Conservation (phyloP, 2,888 invertebrate genomes). For the Cephonodes hylas region DNA sequence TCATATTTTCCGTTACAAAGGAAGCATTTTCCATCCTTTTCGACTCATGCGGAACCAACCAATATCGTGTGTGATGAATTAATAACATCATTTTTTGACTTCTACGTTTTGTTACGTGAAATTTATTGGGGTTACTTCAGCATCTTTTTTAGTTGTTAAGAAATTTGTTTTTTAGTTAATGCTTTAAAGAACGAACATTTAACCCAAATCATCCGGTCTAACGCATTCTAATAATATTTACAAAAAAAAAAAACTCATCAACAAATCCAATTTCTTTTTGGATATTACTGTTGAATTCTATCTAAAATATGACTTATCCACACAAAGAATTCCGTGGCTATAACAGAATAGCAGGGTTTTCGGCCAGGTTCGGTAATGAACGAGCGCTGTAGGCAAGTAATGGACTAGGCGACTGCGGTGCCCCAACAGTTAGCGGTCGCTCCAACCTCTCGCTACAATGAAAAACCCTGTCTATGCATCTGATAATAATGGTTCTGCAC, state of each 20-base stretch:
- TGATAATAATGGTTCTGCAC: background rate
- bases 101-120: no score
- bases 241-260: no score
- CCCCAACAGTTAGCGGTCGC: conserved; percentile 38
- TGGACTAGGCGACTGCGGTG: conserved; percentile 41
- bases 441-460: conserved; percentile 1
- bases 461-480: conserved; percentile 7
- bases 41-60: background rate
- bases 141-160: no score
- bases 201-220: no score
- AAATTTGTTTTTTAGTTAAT: no score
- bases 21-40: background rate
- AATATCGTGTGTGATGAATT: no score
- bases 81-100: no score
- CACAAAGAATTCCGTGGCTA: conserved; percentile 13
- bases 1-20: background rate
- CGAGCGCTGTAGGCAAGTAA: conserved; percentile 39
- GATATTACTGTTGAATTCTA: no score
- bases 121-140: no score
- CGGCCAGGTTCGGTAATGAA: conserved; percentile 49
- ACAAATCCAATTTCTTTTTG: no score
- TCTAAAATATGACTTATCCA: conserved; percentile 19
- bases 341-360: conserved; percentile 29
- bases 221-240: no score
- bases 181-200: no score